phyloP scores from a whole-genome alignment of 2,888 invertebrate genomes.

The Oxycera nigricornis region DNA sequence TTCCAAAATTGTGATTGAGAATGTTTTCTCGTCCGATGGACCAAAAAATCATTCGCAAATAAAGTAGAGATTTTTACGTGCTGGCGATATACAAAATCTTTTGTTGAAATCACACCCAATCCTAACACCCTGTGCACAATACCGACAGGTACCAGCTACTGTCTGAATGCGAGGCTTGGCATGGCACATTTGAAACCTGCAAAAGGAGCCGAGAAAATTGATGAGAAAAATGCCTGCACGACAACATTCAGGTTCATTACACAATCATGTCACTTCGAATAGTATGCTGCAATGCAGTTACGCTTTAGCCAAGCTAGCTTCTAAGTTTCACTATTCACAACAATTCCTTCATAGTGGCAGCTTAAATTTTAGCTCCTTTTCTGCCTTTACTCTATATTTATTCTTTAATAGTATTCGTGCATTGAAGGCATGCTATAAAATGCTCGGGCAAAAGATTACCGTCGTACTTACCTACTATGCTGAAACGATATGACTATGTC shows the following conservation, averaged over 20 bases:
- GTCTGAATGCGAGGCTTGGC: conserved; percentile 17
- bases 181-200: conserved; percentile 42
- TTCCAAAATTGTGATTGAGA: too few relatives aligned
- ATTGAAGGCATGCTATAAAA: conserved; percentile 40
- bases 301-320: conserved; percentile 37
- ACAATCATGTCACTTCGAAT: conserved; percentile 48
- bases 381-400: conserved; percentile 21
- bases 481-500: not conserved
- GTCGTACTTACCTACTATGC: not conserved
- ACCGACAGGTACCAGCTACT: conserved; percentile 6
- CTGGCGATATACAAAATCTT: not conserved
- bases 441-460: conserved; percentile 26
- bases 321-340: conserved; percentile 13
- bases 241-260: conserved; percentile 48
- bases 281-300: conserved; percentile 47
- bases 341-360: conserved; percentile 30
- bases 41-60: too few relatives aligned
- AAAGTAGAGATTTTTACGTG: too few relatives aligned
- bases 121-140: conserved; percentile 2
- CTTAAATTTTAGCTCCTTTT: conserved; percentile 18
- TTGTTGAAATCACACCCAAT: not conserved
- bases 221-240: conserved; percentile 45
- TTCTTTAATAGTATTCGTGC: conserved; percentile 41
- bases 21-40: too few relatives aligned
- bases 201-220: conserved; percentile 44